These are phyloP conservation scores for Bombus terrestris DNA, from an alignment of 1,140 invertebrate genomes.

Conservation along the genomic window DNA sequence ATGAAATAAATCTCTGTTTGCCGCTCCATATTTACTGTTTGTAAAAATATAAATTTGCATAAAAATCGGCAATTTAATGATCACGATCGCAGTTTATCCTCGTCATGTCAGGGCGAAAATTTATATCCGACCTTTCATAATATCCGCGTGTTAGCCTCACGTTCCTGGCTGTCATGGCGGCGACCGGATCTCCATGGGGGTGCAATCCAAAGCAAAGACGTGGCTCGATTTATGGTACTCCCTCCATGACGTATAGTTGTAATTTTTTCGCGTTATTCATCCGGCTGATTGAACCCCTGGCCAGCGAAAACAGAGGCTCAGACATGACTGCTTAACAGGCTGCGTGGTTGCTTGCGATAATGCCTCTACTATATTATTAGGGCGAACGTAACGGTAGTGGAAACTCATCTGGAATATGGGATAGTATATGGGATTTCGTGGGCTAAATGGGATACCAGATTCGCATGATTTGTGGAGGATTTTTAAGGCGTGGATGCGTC, in stretches of 20 bases:
- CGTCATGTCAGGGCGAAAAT: neutral
- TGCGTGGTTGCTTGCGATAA: neutral
- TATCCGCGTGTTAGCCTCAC: neutral
- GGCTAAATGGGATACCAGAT: no score
- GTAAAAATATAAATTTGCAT: neutral
- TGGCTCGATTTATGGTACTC: neutral
- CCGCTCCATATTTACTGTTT: no score
- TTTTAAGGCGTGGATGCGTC: neutral
- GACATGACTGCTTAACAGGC: neutral
- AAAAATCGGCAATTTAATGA: neutral
- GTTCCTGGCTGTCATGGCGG: neutral
- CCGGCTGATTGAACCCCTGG: neutral
- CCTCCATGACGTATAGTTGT: neutral
- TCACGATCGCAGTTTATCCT: neutral
- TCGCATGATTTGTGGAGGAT: no score
- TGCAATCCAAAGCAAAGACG: neutral
- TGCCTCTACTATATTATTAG: neutral
- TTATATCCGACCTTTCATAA: neutral
- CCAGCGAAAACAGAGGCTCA: neutral
- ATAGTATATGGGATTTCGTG: neutral
- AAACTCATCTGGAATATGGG: neutral
- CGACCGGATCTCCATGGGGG: neutral
- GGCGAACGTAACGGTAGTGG: neutral
- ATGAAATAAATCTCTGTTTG: neutral
- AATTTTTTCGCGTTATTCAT: conserved; percentile 6